These are phyloP conservation scores for Trissolcus basalis DNA, from an alignment of 1,140 invertebrate species.

Conservation along the genomic window DNA sequence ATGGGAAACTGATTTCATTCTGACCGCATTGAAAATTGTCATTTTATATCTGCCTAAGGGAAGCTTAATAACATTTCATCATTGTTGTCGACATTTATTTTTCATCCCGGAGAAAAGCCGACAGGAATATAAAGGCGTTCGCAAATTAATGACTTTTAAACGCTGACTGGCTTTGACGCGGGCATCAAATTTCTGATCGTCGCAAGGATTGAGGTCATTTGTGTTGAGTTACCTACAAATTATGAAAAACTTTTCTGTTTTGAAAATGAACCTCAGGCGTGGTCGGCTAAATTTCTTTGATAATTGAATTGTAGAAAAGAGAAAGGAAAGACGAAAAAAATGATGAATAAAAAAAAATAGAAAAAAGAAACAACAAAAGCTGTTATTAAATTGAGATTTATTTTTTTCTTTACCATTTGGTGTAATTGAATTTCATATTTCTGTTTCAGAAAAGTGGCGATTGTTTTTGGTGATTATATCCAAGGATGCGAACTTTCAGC, in stretches of 20 bases:
- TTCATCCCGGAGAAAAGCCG: neutral
- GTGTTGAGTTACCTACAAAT: constrained; percentile 19
- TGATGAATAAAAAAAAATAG: no score
- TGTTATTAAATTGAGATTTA: neutral
- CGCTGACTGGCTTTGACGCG: constrained; percentile 25
- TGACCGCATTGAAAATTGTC: constrained; percentile 28
- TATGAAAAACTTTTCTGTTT: neutral
- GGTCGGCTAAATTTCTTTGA: no score
- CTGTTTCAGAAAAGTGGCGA: constrained; percentile 6
- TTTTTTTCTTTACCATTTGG: neutral
- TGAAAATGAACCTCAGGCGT: no score
- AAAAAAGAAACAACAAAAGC: no score
- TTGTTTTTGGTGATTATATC: constrained; percentile 24
- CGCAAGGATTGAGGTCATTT: constrained; percentile 34
- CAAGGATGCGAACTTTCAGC: constrained; percentile 23
- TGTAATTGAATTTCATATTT: neutral
- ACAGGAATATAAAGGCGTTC: constrained; percentile 23
- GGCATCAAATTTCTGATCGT: constrained; percentile 38
- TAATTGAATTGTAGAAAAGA: no score
- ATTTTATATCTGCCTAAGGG: constrained; percentile 22
- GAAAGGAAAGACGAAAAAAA: no score
- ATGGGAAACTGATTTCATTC: constrained; percentile 37
- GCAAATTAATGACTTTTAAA: constrained; percentile 24
- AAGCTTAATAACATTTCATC: neutral
- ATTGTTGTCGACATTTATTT: constrained; percentile 1